Conservation (phyloP, 2,888 invertebrate species). For the Papilio elwesi region DNA sequence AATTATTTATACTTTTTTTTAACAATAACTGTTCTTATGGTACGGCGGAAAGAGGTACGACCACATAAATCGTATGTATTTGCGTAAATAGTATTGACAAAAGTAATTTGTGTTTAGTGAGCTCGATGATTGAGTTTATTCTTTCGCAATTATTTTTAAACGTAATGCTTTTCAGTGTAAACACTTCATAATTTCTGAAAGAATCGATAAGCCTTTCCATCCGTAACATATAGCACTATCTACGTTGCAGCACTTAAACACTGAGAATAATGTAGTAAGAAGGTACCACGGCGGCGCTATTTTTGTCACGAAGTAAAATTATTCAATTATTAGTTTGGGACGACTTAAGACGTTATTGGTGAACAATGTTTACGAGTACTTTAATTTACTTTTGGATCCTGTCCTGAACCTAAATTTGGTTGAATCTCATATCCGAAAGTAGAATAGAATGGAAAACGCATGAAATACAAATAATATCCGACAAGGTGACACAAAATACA, state of each 20-base stretch:
- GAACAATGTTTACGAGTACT: too few species aligned
- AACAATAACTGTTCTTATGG: constrained; percentile 12
- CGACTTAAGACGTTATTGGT: too few species aligned
- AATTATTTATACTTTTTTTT: constrained; percentile 28
- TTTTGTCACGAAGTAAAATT: background rate
- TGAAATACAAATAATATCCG: too few species aligned
- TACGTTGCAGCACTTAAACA: background rate
- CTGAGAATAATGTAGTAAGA: too few species aligned
- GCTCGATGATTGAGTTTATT: constrained; percentile 16
- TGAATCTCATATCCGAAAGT: too few species aligned
- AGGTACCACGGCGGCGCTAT: background rate
- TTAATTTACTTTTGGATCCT: too few species aligned
- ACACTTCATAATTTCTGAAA: background rate
- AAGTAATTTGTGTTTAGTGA: constrained; percentile 22
- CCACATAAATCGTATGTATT: constrained; percentile 21
- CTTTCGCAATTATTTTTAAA: constrained; percentile 1
- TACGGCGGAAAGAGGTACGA: constrained; percentile 18
- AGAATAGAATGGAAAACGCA: too few species aligned
- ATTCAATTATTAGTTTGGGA: background rate
- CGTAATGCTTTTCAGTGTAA: constrained; percentile 10
- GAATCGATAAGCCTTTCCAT: background rate
- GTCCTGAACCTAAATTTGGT: too few species aligned
- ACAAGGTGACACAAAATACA: too few species aligned
- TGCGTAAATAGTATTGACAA: constrained; percentile 29
- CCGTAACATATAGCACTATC: background rate